Conservation (phyloP, 2,113 vertebrate species). For the Cricetomys ansorgei region DNA sequence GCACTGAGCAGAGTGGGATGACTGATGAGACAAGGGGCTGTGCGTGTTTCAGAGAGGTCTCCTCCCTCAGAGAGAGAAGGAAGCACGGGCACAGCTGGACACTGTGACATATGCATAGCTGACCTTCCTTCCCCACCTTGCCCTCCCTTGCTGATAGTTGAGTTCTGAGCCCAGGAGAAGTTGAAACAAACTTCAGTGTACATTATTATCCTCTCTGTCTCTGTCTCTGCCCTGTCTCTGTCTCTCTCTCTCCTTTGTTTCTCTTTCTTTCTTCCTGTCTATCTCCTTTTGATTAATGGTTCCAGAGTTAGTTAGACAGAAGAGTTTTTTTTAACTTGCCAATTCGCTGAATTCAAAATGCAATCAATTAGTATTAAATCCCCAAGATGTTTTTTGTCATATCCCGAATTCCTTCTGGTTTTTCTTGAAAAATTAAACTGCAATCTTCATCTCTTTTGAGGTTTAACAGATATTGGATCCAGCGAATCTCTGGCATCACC, state of each 20-base stretch:
- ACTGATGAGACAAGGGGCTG: background rate
- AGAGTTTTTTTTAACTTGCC: constrained; percentile 8
- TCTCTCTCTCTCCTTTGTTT: rapidly evolving
- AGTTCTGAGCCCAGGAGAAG: constrained; percentile 45
- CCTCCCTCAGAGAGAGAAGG: background rate
- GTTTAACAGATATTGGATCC: constrained; percentile 68
- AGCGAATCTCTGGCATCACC: constrained; percentile 74
- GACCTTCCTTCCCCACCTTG: background rate
- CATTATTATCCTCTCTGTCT: background rate
- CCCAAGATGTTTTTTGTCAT: background rate
- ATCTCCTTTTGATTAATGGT: background rate
- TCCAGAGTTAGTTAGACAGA: constrained; percentile 20
- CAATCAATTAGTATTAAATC: constrained; percentile 71
- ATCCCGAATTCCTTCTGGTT: constrained; percentile 35
- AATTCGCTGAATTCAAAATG: constrained; percentile 40
- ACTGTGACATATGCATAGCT: background rate
- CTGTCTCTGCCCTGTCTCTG: background rate
- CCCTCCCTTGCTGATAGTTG: background rate
- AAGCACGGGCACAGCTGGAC: background rate
- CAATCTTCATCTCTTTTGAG: constrained; percentile 72
- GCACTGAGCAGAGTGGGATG: background rate
- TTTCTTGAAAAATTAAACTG: constrained; percentile 67
- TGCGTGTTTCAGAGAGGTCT: background rate
- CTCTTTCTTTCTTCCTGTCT: background rate
- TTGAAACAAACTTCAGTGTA: constrained; percentile 2